Evolutionary conservation across 2,797 vertebrate species (phyloP), one percentile per base, ranked within the genome.

Genomic region (Trichosurus vulpecula): DNA sequence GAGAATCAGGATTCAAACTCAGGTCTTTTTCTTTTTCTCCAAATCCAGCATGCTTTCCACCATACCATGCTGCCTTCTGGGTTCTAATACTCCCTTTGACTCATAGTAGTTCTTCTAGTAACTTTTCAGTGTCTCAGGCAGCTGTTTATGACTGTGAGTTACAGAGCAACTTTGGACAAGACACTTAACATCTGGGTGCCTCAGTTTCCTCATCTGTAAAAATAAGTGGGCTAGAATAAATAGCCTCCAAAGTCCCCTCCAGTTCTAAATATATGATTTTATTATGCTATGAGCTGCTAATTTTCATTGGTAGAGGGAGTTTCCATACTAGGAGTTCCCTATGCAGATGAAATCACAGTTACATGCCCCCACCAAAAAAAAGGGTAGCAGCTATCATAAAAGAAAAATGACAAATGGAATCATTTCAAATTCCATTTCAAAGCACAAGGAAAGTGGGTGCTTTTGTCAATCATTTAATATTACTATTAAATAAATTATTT

Each of bases 401-500:
- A 95, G 53, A 97, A 95, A 95, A 96, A 54, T 89, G 90, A n/a
- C 27, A 52, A 93, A 41, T 94, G 54, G 14, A 52, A 30, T 96
- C n/a, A 94, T 96, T 96, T 94, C 95, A 81, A 96, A 97, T 93
- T 90, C 58, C 66, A 54, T 95, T 97, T 6, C 54, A 96, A 98
- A 94, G 14, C 53, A 91, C 57, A 91, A 96, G 22, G 0, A 53
- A 93, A 61, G 52, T 30, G n/a, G 14, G 52, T 66, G n/a, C 54
- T 92, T 92, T 93, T 94, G 56, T 54, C 91, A 56, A 30, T 94
- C 51, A n/a, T n/a, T n/a, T n/a, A n/a, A n/a, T n/a, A n/a, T n/a
- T n/a, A n/a, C n/a, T n/a, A n/a, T n/a, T n/a, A n/a, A n/a, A n/a
- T n/a, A n/a, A n/a, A n/a, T n/a, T n/a, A n/a, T n/a, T n/a, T n/a